These are phyloP conservation scores for Euphonia xanthogaster DNA, from an alignment of 2,797 vertebrate species.

Conservation along the genomic window DNA sequence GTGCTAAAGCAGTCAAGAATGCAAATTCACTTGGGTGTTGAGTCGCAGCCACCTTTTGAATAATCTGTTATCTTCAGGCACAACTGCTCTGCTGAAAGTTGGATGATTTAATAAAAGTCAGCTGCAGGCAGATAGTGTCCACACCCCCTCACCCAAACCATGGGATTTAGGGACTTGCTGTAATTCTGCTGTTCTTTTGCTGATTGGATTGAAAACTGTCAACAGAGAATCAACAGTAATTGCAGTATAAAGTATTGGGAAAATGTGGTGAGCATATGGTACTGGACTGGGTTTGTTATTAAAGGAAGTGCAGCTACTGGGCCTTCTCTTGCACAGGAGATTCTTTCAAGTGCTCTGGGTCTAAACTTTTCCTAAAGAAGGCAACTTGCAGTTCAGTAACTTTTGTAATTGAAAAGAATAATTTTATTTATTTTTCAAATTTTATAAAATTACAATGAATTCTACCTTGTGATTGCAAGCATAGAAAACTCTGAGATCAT, in stretches of 20 bases:
- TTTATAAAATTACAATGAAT: not conserved
- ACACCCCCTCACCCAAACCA: not conserved
- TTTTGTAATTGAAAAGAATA: not conserved
- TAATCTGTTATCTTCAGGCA: not conserved
- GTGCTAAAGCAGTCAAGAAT: not conserved
- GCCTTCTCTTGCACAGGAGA: not conserved
- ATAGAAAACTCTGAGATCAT: not conserved
- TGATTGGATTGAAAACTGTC: not conserved
- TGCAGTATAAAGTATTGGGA: not conserved
- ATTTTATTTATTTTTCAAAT: not conserved
- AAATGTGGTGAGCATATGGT: not conserved
- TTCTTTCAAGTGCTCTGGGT: not conserved
- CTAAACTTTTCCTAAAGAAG: not conserved
- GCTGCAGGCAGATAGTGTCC: not conserved
- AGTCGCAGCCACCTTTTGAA: not conserved
- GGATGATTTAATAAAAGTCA: slow-evolving; percentile 52
- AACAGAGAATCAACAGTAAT: not conserved
- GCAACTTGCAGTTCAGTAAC: not conserved
- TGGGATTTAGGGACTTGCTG: not conserved
- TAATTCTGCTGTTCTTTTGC: not conserved
- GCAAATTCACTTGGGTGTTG: not conserved
- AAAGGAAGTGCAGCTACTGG: not conserved
- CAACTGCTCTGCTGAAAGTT: slow-evolving; percentile 28
- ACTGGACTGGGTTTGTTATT: not conserved
- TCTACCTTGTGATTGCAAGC: not conserved